These are phyloP conservation scores for Nomada ferruginata DNA, from an alignment of 2,888 invertebrate genomes.

Conservation along the genomic window DNA sequence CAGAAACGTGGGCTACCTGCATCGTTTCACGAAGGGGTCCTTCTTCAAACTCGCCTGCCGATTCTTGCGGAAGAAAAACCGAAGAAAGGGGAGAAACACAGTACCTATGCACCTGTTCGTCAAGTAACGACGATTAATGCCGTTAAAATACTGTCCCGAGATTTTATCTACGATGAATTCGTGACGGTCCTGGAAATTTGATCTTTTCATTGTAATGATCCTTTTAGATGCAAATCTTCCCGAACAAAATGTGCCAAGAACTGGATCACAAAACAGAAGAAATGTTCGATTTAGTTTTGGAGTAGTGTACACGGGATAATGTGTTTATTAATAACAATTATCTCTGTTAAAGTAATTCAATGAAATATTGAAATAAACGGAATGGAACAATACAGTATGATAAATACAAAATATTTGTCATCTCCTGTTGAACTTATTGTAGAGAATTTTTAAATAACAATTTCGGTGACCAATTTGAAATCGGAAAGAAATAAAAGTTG, in stretches of 20 bases:
- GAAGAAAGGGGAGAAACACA: constrained; percentile 41
- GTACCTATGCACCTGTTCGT: constrained; percentile 52
- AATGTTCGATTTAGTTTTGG: neutral
- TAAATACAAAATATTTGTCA: neutral
- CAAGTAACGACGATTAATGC: constrained; percentile 47
- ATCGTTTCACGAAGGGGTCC: constrained; percentile 58
- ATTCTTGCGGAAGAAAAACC: constrained; percentile 56
- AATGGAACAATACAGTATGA: neutral
- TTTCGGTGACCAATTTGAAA: neutral
- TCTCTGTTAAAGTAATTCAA: neutral
- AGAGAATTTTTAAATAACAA: neutral
- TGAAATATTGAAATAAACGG: neutral
- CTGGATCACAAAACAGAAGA: neutral
- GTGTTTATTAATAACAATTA: neutral
- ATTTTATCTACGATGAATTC: constrained; percentile 13
- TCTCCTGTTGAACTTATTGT: neutral
- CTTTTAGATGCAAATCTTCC: neutral
- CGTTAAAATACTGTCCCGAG: neutral
- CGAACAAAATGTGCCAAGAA: neutral
- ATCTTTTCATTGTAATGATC: neutral
- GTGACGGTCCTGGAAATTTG: neutral
- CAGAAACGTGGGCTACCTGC: constrained; percentile 72
- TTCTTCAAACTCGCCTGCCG: constrained; percentile 53
- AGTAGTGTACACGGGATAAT: neutral
- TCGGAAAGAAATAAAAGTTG: neutral